Evolutionary conservation across 2,797 vertebrate species (phyloP).

Genomic region (Pachyuromys duprasi): DNA sequence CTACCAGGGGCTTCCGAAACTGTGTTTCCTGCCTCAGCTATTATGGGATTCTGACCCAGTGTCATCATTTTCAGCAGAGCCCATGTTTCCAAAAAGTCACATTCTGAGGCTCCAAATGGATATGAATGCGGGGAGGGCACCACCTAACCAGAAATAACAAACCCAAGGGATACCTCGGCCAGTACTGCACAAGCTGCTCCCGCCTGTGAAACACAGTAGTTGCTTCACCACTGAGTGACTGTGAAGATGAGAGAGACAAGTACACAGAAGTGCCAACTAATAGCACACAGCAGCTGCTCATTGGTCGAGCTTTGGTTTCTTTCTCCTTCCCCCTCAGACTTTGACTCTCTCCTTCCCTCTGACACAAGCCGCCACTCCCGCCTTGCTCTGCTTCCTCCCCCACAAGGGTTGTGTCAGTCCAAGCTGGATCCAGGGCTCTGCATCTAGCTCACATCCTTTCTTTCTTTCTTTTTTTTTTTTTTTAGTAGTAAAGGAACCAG

Average conservation of each 20-base stretch:
- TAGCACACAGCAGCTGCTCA: neutral
- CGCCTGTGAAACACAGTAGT: neutral
- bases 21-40: neutral
- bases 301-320: neutral
- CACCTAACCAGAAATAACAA: neutral
- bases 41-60: neutral
- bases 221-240: neutral
- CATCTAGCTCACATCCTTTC: neutral
- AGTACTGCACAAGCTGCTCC: neutral
- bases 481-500: neutral
- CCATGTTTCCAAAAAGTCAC: neutral
- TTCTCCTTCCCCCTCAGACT: neutral
- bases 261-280: neutral
- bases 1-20: neutral
- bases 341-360: neutral
- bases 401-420: neutral
- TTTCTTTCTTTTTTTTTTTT: neutral
- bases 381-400: neutral
- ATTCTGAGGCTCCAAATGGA: neutral
- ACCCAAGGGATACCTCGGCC: neutral
- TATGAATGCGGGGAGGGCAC: no score
- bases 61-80: neutral
- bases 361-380: fast-evolving
- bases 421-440: neutral
- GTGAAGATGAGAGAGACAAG: neutral